These are phyloP conservation scores for Carapus acus DNA, from an alignment of 2,797 vertebrate species.

Conservation along the genomic window DNA sequence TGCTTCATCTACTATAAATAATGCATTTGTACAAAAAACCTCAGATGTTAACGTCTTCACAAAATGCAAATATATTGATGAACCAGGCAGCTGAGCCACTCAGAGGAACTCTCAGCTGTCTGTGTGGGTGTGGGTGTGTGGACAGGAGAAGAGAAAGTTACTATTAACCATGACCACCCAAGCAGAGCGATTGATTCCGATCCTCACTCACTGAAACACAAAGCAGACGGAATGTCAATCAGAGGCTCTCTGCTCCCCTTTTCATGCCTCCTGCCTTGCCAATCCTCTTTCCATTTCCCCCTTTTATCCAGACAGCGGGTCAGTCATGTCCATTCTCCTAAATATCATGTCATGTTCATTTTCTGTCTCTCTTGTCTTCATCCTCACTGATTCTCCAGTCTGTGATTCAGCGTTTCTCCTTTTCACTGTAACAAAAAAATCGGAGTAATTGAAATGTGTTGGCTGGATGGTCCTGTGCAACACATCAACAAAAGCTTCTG, in stretches of 20 bases:
- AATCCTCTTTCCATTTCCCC: conserved; percentile 10
- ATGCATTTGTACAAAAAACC: too few species aligned
- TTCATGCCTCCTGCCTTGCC: conserved; percentile 14
- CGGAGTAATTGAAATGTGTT: too few species aligned
- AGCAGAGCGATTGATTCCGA: conserved; percentile 47
- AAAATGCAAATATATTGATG: too few species aligned
- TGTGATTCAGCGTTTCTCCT: too few species aligned
- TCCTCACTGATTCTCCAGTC: too few species aligned
- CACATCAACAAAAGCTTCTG: too few species aligned
- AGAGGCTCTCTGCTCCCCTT: conserved; percentile 26
- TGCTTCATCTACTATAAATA: too few species aligned
- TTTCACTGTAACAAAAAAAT: too few species aligned
- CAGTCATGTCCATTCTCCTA: conserved; percentile 4
- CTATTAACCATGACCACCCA: conserved; percentile 34
- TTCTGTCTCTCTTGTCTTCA: not conserved
- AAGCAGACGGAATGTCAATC: conserved; percentile 47
- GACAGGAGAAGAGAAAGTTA: conserved; percentile 11
- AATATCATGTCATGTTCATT: conserved; percentile 19
- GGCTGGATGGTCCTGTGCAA: too few species aligned
- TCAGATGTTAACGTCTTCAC: too few species aligned
- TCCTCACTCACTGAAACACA: conserved; percentile 32
- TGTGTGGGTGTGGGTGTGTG: conserved; percentile 7
- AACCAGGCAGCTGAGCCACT: too few species aligned
- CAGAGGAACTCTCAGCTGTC: too few species aligned
- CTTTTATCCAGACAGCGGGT: conserved; percentile 1